These are phyloP conservation scores for Rhipidura dahli DNA, from an alignment of 2,113 vertebrate species.

Conservation along the genomic window DNA sequence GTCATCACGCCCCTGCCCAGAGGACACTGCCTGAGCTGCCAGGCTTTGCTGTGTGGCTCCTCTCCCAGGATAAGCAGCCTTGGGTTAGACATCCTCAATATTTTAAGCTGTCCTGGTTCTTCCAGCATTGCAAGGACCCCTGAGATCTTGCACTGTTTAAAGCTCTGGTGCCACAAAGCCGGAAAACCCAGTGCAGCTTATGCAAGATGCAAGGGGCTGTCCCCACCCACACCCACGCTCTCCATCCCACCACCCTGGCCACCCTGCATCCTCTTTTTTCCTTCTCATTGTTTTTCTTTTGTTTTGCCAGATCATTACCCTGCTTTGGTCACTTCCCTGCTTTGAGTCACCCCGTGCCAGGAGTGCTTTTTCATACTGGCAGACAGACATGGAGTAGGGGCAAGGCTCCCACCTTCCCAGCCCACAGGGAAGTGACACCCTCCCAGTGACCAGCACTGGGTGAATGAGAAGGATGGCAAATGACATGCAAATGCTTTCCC, in stretches of 20 bases:
- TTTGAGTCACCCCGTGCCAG: neutral
- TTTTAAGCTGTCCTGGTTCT: neutral
- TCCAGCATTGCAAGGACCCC: neutral
- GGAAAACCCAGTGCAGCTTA: fast-evolving
- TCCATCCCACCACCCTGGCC: neutral
- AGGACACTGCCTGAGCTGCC: neutral
- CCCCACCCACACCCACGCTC: fast-evolving
- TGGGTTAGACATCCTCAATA: neutral
- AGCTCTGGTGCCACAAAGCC: neutral
- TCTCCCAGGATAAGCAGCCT: neutral
- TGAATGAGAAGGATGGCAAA: neutral
- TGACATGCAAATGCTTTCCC: conserved; percentile 7
- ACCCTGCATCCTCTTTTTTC: neutral
- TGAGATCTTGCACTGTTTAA: neutral
- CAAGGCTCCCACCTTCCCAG: neutral
- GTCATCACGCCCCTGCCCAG: fast-evolving
- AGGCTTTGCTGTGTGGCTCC: neutral
- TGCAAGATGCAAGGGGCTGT: neutral
- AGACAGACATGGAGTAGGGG: neutral
- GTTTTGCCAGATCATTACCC: neutral
- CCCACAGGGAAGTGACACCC: neutral
- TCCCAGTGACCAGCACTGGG: neutral
- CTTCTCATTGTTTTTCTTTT: neutral
- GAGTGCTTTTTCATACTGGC: neutral
- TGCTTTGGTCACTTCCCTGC: neutral